Base-by-base conservation (phyloP, 2,888 invertebrate genomes). In the Ceramica pisi region DNA sequence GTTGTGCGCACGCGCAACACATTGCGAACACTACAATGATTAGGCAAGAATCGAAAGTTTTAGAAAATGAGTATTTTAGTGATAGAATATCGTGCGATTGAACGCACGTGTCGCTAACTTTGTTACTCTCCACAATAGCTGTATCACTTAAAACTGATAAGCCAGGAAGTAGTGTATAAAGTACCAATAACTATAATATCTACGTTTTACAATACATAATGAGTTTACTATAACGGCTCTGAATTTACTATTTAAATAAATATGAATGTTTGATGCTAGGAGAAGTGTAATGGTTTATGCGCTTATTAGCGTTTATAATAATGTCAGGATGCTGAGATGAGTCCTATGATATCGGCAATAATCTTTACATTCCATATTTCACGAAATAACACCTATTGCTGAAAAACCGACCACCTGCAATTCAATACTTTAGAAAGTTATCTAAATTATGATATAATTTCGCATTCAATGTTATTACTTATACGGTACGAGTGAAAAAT, bases 71-170 rank as follows among this genome's bases (percentile, higher is more conserved):
- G 55, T 77, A 63, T 82, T 66, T 77, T 41, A 41, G 41, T 41
- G 41, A 41, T 41, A 31, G 59, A 65, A 71, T 63, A 71, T 61
- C 63, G 68, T 72, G 78, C 78, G 84, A 51, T 56, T 61, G 44
- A 62, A 51, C 50, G 59, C 63, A 70, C 63, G 67, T 62, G 70
- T 75, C 71, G 67, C 83, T 78, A 75, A 84, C 85, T 84, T 86
- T 82, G 72, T 86, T 85, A 85, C 85, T 85, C 85, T 85, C 85
- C 85, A 85, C 85, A 85, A 86, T 85, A 84, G 78, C 84, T 86
- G 82, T 78, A 76, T 78, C 79, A 84, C 67, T 60, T 69, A 64
- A 56, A 79, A 69, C 83, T 69, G 68, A 70, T 75, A 71, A 68
- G 71, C 64, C 77, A 76, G 41, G 53, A 70, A 76, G 55, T 70